Evolutionary conservation across 2,113 vertebrate species (phyloP).

Genomic region (Spea bombifrons): DNA sequence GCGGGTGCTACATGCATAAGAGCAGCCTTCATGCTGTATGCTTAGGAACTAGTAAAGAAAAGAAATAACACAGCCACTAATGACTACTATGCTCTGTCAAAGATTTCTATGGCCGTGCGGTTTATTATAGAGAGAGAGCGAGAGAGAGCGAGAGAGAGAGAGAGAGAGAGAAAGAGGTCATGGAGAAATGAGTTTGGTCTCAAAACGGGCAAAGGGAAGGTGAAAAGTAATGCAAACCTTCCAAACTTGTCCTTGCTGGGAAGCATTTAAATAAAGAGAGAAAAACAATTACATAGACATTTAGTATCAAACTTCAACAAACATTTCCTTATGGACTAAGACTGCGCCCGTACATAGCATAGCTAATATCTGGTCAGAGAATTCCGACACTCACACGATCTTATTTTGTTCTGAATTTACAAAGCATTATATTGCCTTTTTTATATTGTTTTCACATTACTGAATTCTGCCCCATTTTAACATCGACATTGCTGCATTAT

Average conservation of each 20-base stretch:
- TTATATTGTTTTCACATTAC: too few species aligned
- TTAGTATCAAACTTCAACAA: slow-evolving; percentile 58
- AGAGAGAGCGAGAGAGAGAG: slow-evolving; percentile 65
- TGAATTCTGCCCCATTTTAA: too few species aligned
- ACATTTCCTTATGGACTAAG: not conserved
- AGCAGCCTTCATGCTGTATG: slow-evolving; percentile 61
- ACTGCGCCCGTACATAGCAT: too few species aligned
- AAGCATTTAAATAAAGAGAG: slow-evolving; percentile 97
- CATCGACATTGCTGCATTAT: too few species aligned
- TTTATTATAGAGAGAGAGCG: slow-evolving; percentile 71
- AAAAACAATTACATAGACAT: slow-evolving; percentile 89
- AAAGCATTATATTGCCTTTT: too few species aligned
- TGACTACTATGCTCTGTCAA: slow-evolving; percentile 54
- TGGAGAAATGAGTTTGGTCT: slow-evolving; percentile 79
- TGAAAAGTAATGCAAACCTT: slow-evolving; percentile 99
- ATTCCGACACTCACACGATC: too few species aligned
- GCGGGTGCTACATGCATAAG: slow-evolving; percentile 58
- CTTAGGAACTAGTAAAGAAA: slow-evolving; percentile 52
- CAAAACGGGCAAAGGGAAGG: slow-evolving; percentile 94
- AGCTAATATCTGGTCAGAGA: too few species aligned
- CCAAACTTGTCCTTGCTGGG: slow-evolving; percentile 99
- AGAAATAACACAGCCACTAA: slow-evolving; percentile 55
- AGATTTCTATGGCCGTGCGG: slow-evolving; percentile 65
- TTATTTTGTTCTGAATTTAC: too few species aligned
- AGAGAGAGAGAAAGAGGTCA: slow-evolving; percentile 86